A percentile compares a stretch with the other conserved stretches of the same genome.
phyloP scores from a whole-genome alignment of 2,113 vertebrate species.

The Entomyzon cyanotis region DNA sequence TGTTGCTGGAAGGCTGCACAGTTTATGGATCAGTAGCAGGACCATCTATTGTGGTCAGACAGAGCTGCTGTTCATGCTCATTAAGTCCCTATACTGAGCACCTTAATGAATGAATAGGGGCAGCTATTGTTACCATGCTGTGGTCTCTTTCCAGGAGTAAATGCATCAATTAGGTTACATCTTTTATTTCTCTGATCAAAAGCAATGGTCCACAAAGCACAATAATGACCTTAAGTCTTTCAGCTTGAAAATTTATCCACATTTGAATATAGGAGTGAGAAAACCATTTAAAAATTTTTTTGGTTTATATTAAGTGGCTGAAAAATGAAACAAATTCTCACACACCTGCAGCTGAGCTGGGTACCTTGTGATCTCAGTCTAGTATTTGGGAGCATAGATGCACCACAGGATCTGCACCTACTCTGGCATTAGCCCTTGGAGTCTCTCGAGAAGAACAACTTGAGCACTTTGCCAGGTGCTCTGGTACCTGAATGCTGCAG shows the following conservation, averaged over 20 bases:
- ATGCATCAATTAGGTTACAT: background rate
- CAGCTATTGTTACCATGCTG: background rate
- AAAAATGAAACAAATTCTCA: background rate
- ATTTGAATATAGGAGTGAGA: background rate
- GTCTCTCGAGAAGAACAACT: background rate
- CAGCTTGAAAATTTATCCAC: background rate
- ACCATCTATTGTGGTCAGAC: background rate
- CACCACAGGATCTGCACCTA: background rate
- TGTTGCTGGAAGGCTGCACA: background rate
- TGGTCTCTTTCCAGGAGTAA: background rate
- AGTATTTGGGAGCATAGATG: background rate
- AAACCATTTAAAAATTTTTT: fast-evolving
- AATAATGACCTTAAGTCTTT: background rate
- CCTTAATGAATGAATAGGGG: background rate
- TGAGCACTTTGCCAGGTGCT: background rate
- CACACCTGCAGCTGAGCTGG: background rate
- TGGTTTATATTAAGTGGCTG: background rate
- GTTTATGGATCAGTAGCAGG: background rate
- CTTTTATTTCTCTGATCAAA: background rate
- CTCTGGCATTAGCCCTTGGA: background rate
- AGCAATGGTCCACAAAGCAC: background rate
- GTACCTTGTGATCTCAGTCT: background rate
- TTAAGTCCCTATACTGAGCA: background rate
- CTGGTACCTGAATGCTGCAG: background rate
- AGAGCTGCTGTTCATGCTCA: background rate